Percentiles rank a stretch among this genome's conserved stretches.
phyloP scores from a whole-genome alignment of 92 coral and sea anemone genomes.

The Heliopora coerulea region DNA sequence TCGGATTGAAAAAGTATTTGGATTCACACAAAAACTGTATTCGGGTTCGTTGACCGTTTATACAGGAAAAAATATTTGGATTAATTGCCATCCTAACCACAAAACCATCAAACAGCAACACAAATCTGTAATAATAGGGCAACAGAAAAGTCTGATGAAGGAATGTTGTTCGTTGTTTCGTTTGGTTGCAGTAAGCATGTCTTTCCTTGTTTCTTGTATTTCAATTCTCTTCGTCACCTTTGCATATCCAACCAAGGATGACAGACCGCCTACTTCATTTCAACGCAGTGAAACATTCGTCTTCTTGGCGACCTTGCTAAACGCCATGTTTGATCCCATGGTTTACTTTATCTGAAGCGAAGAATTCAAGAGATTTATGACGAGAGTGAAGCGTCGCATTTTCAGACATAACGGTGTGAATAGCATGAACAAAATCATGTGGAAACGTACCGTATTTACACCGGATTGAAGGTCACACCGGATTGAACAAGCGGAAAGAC shows the following conservation, averaged over 20 bases:
- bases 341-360: neutral
- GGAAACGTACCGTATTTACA: too few species aligned
- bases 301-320: neutral
- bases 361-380: neutral
- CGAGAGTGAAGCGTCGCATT: neutral
- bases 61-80: too few species aligned
- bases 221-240: neutral
- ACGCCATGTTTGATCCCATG: constrained; percentile 7
- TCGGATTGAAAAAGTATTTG: too few species aligned
- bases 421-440: too few species aligned
- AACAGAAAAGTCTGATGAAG: neutral
- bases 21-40: too few species aligned
- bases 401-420: too few species aligned
- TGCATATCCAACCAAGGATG: neutral
- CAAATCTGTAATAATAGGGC: neutral
- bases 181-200: neutral
- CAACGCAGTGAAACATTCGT: neutral
- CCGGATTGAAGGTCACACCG: too few species aligned
- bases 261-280: neutral
- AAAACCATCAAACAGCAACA: neutral
- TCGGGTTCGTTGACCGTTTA: too few species aligned
- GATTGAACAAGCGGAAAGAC: too few species aligned
- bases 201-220: neutral
- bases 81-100: too few species aligned
- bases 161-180: neutral